These are phyloP conservation scores for Chelidonichthys spinosus DNA, from an alignment of 2,797 vertebrate species.

Conservation along the genomic window DNA sequence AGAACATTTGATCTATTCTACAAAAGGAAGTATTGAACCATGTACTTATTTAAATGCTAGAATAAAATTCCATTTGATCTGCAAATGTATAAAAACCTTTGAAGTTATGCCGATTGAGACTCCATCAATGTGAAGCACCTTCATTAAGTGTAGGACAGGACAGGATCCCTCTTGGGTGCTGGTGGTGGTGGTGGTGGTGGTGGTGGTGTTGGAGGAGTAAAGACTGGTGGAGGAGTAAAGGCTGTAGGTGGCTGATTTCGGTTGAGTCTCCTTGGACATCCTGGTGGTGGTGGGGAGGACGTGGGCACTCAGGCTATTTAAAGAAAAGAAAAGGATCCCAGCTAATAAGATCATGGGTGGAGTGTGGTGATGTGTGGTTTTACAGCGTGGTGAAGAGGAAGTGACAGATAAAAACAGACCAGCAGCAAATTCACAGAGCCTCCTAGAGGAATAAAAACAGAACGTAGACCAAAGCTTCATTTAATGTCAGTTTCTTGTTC, in stretches of 20 bases:
- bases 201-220: not conserved
- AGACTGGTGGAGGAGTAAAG: not conserved
- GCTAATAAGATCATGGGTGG: not conserved
- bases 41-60: slow-evolving; percentile 1
- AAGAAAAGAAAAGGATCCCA: not conserved
- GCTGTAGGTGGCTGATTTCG: not conserved
- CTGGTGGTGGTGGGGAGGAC: not conserved
- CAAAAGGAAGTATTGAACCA: not conserved
- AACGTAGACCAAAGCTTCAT: not conserved
- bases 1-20: slow-evolving; percentile 1
- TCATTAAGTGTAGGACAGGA: not conserved
- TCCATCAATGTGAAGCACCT: not conserved
- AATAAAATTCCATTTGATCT: not conserved
- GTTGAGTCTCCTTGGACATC: not conserved
- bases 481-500: not conserved
- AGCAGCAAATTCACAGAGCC: not conserved
- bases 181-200: not conserved
- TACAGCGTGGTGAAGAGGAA: not conserved
- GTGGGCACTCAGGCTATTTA: not conserved
- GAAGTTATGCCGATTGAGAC: not conserved
- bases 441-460: not conserved
- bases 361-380: not conserved
- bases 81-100: not conserved
- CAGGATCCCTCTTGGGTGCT: not conserved
- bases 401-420: not conserved